Conservation (phyloP, 2,888 invertebrate genomes). For the Lithosia quadra region DNA sequence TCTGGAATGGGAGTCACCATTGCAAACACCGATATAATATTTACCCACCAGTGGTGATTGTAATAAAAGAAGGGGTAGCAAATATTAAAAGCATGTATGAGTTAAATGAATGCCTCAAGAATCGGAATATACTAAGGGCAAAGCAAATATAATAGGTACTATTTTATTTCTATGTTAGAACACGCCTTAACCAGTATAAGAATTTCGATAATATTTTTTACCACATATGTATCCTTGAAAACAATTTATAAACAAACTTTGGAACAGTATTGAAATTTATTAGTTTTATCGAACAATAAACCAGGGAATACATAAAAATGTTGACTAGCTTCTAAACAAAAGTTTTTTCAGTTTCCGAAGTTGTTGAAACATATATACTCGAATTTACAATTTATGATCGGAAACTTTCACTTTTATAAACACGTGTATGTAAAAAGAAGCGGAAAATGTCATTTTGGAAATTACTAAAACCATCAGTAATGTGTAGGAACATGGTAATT, state of each 20-base stretch:
- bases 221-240: constrained; percentile 8
- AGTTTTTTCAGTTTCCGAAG: constrained; percentile 6
- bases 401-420: constrained; percentile 21
- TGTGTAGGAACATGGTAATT: not conserved
- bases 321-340: constrained; percentile 10
- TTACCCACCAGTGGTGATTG: too few species aligned
- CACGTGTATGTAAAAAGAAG: constrained; percentile 8
- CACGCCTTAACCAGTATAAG: too few species aligned
- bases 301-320: not conserved
- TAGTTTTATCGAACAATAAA: constrained; percentile 19
- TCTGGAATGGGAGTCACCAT: too few species aligned
- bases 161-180: too few species aligned
- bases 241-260: constrained; percentile 24
- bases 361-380: constrained; percentile 12
- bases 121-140: too few species aligned
- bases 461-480: not conserved
- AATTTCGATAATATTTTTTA: not conserved
- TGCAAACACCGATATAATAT: too few species aligned
- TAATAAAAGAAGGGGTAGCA: too few species aligned
- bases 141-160: too few species aligned
- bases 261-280: constrained; percentile 29
- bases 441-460: not conserved
- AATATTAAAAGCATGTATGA: too few species aligned
- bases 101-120: too few species aligned
- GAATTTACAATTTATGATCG: constrained; percentile 25